These are phyloP conservation scores for Stichodactyla mertensii DNA, from an alignment of 64 coral and sea anemone genomes.

Conservation along the genomic window DNA sequence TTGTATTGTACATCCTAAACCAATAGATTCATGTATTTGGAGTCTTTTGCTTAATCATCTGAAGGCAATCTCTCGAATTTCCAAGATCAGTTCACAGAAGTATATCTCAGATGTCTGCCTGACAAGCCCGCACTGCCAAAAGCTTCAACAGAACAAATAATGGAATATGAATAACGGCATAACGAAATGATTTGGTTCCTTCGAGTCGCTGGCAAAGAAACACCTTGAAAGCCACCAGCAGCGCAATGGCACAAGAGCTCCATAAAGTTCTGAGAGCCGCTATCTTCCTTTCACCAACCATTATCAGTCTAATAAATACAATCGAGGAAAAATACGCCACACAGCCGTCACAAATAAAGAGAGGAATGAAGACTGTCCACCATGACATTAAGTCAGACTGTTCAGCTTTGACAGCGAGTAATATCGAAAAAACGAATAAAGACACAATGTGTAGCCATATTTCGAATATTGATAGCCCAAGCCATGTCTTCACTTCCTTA, in stretches of 20 bases:
- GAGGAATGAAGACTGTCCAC: constrained; percentile 95
- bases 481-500: constrained; percentile 85
- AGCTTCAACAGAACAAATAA: constrained; percentile 82
- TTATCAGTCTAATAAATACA: constrained; percentile 82
- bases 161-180: constrained; percentile 85
- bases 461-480: constrained; percentile 93
- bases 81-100: neutral
- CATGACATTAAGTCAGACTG: constrained; percentile 44
- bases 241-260: constrained; percentile 53
- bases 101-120: constrained; percentile 34
- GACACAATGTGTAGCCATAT: constrained; percentile 79
- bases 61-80: neutral
- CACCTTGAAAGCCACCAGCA: constrained; percentile 78
- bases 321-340: constrained; percentile 86
- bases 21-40: too few relatives aligned
- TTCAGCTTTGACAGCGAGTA: constrained; percentile 86
- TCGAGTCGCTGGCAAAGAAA: constrained; percentile 78
- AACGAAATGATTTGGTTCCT: constrained; percentile 41
- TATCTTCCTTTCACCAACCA: constrained; percentile 60
- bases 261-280: constrained; percentile 89
- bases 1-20: too few relatives aligned
- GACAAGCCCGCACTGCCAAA: constrained; percentile 79
- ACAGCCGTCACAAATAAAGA: constrained; percentile 92
- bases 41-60: too few relatives aligned
- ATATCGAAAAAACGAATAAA: constrained; percentile 80